Percentiles rank a stretch among this genome's conserved stretches.
phyloP scores from a whole-genome alignment of 2,797 vertebrate species.

The Anguilla megastoma region DNA sequence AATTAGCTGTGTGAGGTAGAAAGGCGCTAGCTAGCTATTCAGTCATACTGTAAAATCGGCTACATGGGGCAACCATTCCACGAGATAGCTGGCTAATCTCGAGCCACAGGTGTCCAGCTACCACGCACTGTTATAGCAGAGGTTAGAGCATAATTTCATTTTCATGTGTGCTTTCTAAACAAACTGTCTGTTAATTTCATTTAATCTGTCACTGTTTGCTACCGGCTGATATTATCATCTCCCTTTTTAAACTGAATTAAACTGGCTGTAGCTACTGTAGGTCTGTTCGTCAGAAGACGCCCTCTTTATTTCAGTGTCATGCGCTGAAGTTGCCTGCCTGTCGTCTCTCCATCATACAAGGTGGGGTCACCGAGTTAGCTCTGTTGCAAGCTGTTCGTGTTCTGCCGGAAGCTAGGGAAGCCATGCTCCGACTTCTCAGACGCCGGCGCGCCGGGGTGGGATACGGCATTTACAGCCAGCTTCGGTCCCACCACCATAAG shows the following conservation, averaged over 20 bases:
- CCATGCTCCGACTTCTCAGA: slow-evolving; percentile 22
- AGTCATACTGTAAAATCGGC: background rate
- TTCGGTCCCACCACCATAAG: slow-evolving; percentile 65
- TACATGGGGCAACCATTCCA: background rate
- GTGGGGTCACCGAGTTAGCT: background rate
- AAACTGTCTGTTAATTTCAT: background rate
- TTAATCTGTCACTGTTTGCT: background rate
- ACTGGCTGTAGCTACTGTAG: background rate
- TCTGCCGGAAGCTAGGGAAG: background rate
- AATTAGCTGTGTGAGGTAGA: background rate
- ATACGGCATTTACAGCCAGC: slow-evolving; percentile 49
- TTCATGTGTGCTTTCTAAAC: background rate
- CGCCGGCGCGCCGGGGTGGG: slow-evolving; percentile 53
- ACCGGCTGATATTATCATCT: background rate
- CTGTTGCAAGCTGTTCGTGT: slow-evolving; percentile 19
- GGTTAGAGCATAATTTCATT: background rate
- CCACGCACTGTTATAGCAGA: background rate
- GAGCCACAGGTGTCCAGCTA: background rate
- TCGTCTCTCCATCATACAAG: background rate
- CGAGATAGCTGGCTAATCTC: background rate
- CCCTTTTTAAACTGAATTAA: slow-evolving; percentile 16
- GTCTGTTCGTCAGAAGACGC: background rate
- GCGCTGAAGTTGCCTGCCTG: background rate
- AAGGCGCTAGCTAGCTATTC: background rate
- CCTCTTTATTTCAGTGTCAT: background rate